Percentiles rank a stretch among this genome's conserved stretches.
Evolutionary conservation across 2,113 vertebrate genomes (phyloP).

Genomic region (Nestor notabilis): DNA sequence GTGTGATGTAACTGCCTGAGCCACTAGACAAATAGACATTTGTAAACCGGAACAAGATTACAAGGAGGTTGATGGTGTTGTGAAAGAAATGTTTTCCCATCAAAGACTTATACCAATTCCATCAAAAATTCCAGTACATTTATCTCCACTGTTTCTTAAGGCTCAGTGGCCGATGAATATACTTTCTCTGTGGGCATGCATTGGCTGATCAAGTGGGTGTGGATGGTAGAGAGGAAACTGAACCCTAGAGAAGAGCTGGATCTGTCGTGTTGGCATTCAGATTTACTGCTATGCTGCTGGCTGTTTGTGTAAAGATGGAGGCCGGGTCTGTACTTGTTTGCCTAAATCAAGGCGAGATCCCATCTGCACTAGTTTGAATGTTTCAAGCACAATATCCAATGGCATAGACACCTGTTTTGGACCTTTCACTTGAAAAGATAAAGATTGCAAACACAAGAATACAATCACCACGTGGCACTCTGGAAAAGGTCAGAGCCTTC

Average conservation of each 20-base stretch:
- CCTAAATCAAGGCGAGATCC: neutral
- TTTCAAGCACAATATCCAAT: neutral
- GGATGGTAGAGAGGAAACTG: neutral
- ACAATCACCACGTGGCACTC: neutral
- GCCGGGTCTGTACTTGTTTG: neutral
- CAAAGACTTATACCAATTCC: neutral
- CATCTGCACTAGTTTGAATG: neutral
- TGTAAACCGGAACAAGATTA: neutral
- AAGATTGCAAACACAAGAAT: neutral
- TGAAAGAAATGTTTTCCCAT: neutral
- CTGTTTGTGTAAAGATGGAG: neutral
- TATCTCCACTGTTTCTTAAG: neutral
- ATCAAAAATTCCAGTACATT: neutral
- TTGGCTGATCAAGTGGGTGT: neutral
- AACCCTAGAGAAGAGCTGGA: neutral
- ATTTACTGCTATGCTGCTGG: neutral
- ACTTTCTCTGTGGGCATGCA: neutral
- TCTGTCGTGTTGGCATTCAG: neutral
- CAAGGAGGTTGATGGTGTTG: neutral
- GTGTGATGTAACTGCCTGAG: neutral
- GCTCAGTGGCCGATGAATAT: neutral
- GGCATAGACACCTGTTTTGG: neutral
- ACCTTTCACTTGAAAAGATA: slow-evolving; percentile 23
- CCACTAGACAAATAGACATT: neutral
- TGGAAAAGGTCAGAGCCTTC: neutral